Conservation (phyloP, 2,888 invertebrate genomes). For the Cephus pulcher region DNA sequence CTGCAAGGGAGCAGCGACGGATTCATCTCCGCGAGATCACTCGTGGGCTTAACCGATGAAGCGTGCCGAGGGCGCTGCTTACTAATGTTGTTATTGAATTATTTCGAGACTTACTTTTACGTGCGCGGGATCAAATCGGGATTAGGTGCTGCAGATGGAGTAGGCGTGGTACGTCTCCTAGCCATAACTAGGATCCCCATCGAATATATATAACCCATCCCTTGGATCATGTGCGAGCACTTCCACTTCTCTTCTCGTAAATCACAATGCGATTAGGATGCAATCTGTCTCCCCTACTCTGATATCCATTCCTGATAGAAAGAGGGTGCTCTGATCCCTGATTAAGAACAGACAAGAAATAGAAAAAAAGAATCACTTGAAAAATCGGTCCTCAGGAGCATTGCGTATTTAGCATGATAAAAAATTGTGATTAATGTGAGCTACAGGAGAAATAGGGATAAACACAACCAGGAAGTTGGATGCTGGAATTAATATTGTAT, state of each 20-base stretch:
- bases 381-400: neutral
- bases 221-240: conserved; percentile 22
- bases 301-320: neutral
- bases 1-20: conserved; percentile 25
- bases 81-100: conserved; percentile 57
- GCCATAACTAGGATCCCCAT: conserved; percentile 18
- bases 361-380: neutral
- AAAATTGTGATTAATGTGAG: neutral
- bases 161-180: conserved; percentile 41
- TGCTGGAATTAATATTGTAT: neutral
- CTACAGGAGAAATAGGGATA: neutral
- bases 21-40: conserved; percentile 35
- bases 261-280: conserved; percentile 25
- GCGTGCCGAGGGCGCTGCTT: conserved; percentile 37
- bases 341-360: neutral
- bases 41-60: conserved; percentile 19
- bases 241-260: conserved; percentile 26
- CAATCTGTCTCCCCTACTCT: conserved; percentile 6
- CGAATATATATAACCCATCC: conserved; percentile 15
- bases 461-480: neutral
- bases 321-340: neutral
- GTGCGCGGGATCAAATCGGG: conserved; percentile 46
- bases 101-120: conserved; percentile 56
- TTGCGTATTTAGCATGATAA: neutral
- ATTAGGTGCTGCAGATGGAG: conserved; percentile 51